Evolutionary conservation across 2,797 vertebrate genomes (phyloP).

Genomic region (Lepilemur ruficaudatus): DNA sequence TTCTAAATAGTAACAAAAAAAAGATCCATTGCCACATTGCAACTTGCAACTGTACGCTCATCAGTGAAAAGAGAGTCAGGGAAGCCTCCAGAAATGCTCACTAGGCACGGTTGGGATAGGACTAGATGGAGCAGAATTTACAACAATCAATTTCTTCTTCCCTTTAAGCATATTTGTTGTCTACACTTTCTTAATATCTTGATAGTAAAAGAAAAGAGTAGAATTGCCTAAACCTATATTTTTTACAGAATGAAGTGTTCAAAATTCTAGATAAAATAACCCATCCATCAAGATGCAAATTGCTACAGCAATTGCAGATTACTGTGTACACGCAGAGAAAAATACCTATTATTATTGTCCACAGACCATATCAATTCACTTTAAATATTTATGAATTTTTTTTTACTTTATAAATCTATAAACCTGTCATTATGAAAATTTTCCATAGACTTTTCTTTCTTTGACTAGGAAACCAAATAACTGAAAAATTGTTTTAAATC

Average conservation of each 20-base stretch:
- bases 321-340: slow-evolving; percentile 24
- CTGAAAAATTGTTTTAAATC: neutral
- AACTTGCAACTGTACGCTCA: neutral
- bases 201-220: neutral
- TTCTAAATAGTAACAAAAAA: neutral
- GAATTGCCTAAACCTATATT: slow-evolving; percentile 36
- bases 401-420: slow-evolving; percentile 52
- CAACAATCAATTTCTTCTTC: neutral
- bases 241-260: slow-evolving; percentile 52
- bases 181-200: slow-evolving; percentile 9
- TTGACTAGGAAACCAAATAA: slow-evolving; percentile 37
- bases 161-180: neutral
- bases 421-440: slow-evolving; percentile 64
- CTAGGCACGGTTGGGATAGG: neutral
- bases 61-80: neutral
- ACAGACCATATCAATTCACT: neutral
- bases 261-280: slow-evolving; percentile 69
- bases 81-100: neutral
- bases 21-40: neutral
- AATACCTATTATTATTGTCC: slow-evolving; percentile 55
- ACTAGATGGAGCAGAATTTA: neutral
- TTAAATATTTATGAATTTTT: slow-evolving; percentile 56
- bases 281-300: slow-evolving; percentile 54
- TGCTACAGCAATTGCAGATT: slow-evolving; percentile 15
- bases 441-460: slow-evolving; percentile 53